These are phyloP conservation scores for Porites australiensis DNA, from an alignment of 64 coral and sea anemone genomes.

Conservation along the genomic window DNA sequence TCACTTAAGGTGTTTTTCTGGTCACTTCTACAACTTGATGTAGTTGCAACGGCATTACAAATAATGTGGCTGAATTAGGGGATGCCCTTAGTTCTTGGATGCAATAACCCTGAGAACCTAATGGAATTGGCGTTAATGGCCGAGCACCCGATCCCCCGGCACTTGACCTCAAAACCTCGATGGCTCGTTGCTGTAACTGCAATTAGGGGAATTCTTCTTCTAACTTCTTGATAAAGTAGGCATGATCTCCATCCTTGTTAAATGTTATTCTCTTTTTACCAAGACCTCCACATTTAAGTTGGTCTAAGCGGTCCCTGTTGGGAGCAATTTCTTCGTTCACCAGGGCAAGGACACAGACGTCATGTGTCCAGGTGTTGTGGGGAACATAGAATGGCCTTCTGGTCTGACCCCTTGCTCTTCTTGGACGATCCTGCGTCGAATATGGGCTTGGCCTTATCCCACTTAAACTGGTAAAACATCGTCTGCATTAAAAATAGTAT, in stretches of 20 bases:
- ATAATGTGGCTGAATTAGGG: conserved; percentile 11
- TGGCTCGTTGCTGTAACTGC: conserved; percentile 23
- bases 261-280: conserved; percentile 65
- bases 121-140: conserved; percentile 21
- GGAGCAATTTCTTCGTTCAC: neutral
- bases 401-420: neutral
- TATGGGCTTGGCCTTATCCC: no score
- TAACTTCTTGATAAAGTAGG: neutral
- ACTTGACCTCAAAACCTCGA: conserved; percentile 38
- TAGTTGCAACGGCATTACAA: conserved; percentile 36
- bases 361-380: conserved; percentile 12
- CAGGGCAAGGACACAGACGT: neutral
- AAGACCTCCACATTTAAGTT: conserved; percentile 11
- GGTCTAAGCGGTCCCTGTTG: neutral
- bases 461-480: no score
- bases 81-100: conserved; percentile 18
- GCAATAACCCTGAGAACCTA: conserved; percentile 16
- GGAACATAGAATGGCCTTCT: conserved; percentile 12
- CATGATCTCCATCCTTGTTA: conserved; percentile 15
- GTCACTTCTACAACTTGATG: neutral
- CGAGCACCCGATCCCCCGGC: conserved; percentile 7
- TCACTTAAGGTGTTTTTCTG: conserved; percentile 2
- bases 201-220: conserved; percentile 19
- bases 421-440: neutral
- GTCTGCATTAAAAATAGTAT: no score